phyloP scores from a whole-genome alignment of 1,140 invertebrate genomes.

The Brachionus rotundiformis region DNA sequence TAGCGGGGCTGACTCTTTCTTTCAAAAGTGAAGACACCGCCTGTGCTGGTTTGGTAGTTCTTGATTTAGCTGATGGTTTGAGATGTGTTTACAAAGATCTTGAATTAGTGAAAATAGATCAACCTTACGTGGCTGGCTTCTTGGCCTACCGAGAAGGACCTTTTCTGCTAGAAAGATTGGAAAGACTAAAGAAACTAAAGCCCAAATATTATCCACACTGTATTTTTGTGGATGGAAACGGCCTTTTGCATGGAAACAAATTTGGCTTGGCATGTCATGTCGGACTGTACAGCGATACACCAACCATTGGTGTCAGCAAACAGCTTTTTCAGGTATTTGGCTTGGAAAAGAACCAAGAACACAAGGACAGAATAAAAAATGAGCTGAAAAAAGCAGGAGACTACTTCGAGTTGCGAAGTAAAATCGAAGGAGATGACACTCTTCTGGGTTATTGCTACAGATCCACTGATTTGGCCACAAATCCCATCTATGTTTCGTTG shows the following conservation, averaged over 20 bases:
- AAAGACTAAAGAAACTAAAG: slow-evolving; percentile 56
- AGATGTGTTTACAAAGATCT: slow-evolving; percentile 54
- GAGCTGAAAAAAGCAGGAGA: slow-evolving; percentile 28
- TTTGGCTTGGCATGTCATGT: slow-evolving; percentile 64
- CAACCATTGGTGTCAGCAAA: slow-evolving; percentile 63
- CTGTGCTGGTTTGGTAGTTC: slow-evolving; percentile 62
- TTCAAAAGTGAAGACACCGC: slow-evolving; percentile 63
- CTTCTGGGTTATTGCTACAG: slow-evolving; percentile 26
- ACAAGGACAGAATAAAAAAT: slow-evolving; percentile 56
- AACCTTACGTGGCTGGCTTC: slow-evolving; percentile 64
- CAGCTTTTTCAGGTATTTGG: slow-evolving; percentile 61
- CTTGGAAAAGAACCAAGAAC: slow-evolving; percentile 58
- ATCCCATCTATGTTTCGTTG: slow-evolving; percentile 65
- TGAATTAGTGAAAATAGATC: slow-evolving; percentile 52
- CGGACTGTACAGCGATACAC: slow-evolving; percentile 59
- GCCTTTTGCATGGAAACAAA: slow-evolving; percentile 63
- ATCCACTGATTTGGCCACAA: slow-evolving; percentile 54
- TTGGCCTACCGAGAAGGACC: slow-evolving; percentile 65
- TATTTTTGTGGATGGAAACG: slow-evolving; percentile 66
- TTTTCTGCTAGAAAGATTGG: slow-evolving; percentile 58
- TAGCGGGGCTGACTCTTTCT: slow-evolving; percentile 63
- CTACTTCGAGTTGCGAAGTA: slow-evolving; percentile 36
- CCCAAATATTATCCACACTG: slow-evolving; percentile 63
- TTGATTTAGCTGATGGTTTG: slow-evolving; percentile 55
- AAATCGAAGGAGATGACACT: slow-evolving; percentile 5